Conservation (phyloP, 2,888 invertebrate species). For the Spodoptera picta region DNA sequence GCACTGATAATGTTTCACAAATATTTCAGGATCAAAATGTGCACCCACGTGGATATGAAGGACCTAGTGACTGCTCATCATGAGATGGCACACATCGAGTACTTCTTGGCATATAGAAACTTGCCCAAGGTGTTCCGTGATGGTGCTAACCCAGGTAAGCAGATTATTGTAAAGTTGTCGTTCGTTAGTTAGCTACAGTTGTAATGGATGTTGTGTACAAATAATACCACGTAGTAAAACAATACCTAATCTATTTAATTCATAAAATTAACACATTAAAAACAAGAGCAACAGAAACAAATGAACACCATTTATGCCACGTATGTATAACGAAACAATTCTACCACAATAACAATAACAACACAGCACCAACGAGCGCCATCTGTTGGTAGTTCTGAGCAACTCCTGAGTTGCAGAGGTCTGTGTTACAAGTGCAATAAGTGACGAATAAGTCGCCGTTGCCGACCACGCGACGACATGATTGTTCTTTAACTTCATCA, state of each 20-base stretch:
- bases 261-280: not conserved
- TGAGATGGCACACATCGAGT: conserved; percentile 97
- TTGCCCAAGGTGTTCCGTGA: conserved; percentile 95
- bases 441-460: conserved; percentile 91
- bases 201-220: too few relatives aligned
- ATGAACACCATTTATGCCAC: conserved; percentile 18
- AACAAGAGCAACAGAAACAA: conserved; percentile 23
- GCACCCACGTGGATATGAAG: conserved; percentile 95
- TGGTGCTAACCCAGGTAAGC: conserved; percentile 96
- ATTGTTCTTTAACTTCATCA: conserved; percentile 81
- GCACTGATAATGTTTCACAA: too few relatives aligned
- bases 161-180: not conserved
- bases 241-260: too few relatives aligned
- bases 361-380: conserved; percentile 52
- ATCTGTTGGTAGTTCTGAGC: conserved; percentile 53
- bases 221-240: too few relatives aligned
- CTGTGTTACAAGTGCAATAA: conserved; percentile 94
- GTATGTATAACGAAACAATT: conserved; percentile 12
- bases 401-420: conserved; percentile 91
- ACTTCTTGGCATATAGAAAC: conserved; percentile 94
- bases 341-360: conserved; percentile 30
- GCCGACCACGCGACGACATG: conserved; percentile 91
- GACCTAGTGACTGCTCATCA: conserved; percentile 96
- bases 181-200: not conserved
- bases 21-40: conserved; percentile 94